Base-by-base conservation (phyloP, 2,888 invertebrate genomes). In the Rhorus exstirpatorius region DNA sequence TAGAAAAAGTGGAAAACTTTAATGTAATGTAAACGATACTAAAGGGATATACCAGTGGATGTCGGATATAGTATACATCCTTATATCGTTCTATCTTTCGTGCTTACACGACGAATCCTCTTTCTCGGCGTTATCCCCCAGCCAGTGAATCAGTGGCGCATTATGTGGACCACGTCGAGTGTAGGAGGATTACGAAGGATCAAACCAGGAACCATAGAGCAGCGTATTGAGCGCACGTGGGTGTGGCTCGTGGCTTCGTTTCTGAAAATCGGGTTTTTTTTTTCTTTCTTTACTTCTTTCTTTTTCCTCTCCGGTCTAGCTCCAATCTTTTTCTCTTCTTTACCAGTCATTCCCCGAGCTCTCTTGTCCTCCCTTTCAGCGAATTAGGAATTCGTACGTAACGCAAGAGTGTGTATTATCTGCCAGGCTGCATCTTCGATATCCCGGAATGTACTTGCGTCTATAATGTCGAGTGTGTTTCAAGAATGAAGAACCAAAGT, bases 71-170 rank as follows among this genome's bases (percentile, higher is more conserved):
- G n/a, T n/a, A 31, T 31, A 31, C 6, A 31, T 31, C 2, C 31
- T 3, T 31, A 31, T 31, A 31, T 38, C 46, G 41, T 24, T 21
- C n/a, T 35, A 21, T 46, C 35, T 46, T 19, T 35, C 41, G 65
- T 67, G 53, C 63, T 76, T 65, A 65, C 70, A 58, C 80, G 35
- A 61, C 41, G 49, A 80, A 81, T 81, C 76, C 81, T 77, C 71
- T 76, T 81, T 72, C 58, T 49, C 81, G 46, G 24, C 31, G 65
- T 70, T 72, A 60, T 71, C 60, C 70, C 53, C 17, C 7, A 31
- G 51, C n/a, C n/a, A n/a, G n/a, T n/a, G n/a, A n/a, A n/a, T n/a
- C n/a, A n/a, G n/a, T n/a, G n/a, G n/a, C n/a, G n/a, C n/a, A n/a
- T 3, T 60, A 60, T 60, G 51, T 68, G 67, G 67, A 41, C 61